Percentiles rank a stretch among this genome's conserved stretches.
Conservation (phyloP, 2,113 vertebrate genomes). For the Etheostoma spectabile region DNA sequence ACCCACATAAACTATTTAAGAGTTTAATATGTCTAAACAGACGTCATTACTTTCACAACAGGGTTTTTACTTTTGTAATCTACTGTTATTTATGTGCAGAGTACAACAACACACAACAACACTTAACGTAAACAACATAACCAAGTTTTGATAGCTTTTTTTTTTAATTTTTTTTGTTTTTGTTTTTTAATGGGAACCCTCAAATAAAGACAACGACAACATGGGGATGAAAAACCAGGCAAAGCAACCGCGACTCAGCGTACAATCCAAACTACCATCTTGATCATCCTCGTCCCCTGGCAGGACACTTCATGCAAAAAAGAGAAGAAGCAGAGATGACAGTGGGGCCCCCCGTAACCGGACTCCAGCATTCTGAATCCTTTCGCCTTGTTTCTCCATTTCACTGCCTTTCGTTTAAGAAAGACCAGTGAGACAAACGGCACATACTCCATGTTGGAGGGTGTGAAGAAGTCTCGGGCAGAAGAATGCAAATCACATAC, state of each 20-base stretch:
- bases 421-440: neutral
- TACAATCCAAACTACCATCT: slow-evolving; percentile 84
- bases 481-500: slow-evolving; percentile 78
- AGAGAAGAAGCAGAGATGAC: slow-evolving; percentile 80
- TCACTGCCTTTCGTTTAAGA: slow-evolving; percentile 20
- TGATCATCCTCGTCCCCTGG: slow-evolving; percentile 82
- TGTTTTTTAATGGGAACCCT: slow-evolving; percentile 41
- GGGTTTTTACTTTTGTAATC: slow-evolving; percentile 36
- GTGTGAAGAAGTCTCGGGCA: neutral
- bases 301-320: slow-evolving; percentile 78
- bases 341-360: slow-evolving; percentile 32
- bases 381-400: slow-evolving; percentile 39
- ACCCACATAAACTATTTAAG: slow-evolving; percentile 31
- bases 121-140: slow-evolving; percentile 1
- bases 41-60: slow-evolving; percentile 38
- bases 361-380: slow-evolving; percentile 70
- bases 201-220: slow-evolving; percentile 51
- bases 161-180: neutral
- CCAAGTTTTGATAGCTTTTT: slow-evolving; percentile 61
- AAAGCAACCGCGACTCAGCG: slow-evolving; percentile 70
- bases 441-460: neutral
- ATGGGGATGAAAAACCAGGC: slow-evolving; percentile 66
- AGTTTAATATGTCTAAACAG: slow-evolving; percentile 32
- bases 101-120: too few relatives aligned
- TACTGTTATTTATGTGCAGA: slow-evolving; percentile 58